A percentile compares a stretch with the other conserved stretches of the same genome.
These are phyloP conservation scores for Microcebus jonahi DNA, from an alignment of 2,113 vertebrate genomes.

Conservation along the genomic window DNA sequence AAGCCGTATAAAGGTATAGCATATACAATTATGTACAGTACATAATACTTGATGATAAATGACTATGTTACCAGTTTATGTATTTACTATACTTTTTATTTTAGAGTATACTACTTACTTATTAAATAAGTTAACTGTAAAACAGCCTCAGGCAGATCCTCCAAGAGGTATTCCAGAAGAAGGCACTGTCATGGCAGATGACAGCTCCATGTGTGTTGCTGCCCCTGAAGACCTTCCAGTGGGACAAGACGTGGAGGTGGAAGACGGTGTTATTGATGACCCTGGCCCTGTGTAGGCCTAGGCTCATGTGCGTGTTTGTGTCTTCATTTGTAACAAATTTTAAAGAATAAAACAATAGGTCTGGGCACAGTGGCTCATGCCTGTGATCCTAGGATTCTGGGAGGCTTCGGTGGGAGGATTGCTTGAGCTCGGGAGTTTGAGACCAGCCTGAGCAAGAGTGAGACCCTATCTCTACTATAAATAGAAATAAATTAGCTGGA, in stretches of 20 bases:
- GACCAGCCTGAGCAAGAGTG: too few species aligned
- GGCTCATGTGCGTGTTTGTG: background rate
- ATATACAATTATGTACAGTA: background rate
- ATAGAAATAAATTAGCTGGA: too few species aligned
- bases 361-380: too few species aligned
- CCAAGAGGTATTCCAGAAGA: background rate
- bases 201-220: background rate
- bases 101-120: background rate
- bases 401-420: too few species aligned
- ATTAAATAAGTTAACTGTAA: background rate
- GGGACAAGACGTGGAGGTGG: background rate
- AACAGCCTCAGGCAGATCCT: background rate
- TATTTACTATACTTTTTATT: background rate
- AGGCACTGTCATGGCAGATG: background rate
- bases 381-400: too few species aligned
- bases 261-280: background rate
- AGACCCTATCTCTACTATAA: too few species aligned
- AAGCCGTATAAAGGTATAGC: background rate
- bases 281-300: background rate
- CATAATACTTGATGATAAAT: background rate
- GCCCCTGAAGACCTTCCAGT: background rate
- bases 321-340: background rate
- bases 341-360: background rate
- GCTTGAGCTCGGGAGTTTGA: too few species aligned
- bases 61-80: background rate